Evolutionary conservation across 1,140 invertebrate genomes (phyloP).

Genomic region (Leguminivora glycinivorella): DNA sequence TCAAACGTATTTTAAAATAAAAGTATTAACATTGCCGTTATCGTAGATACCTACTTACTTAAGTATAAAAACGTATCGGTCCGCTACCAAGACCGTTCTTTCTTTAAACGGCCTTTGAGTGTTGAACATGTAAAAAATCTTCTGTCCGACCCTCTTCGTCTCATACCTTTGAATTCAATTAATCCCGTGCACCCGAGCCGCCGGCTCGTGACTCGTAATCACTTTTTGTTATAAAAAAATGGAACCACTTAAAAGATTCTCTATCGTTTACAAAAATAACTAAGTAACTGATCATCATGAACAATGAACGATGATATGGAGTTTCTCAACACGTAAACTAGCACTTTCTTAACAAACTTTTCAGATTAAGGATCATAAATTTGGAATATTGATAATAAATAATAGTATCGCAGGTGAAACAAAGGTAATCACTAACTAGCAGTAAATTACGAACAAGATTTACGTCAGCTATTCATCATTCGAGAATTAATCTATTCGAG

Average conservation of each 20-base stretch:
- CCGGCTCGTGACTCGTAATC: slow-evolving; percentile 70
- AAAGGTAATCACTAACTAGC: slow-evolving; percentile 54
- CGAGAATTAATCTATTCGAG: slow-evolving; percentile 58
- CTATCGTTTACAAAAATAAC: slow-evolving; percentile 50
- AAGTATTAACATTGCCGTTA: background rate
- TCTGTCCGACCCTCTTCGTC: slow-evolving; percentile 40
- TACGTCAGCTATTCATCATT: slow-evolving; percentile 63
- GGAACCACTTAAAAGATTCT: slow-evolving; percentile 44
- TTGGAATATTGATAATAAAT: slow-evolving; percentile 28
- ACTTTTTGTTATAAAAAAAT: slow-evolving; percentile 63
- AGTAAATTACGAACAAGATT: slow-evolving; percentile 61
- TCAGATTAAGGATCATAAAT: background rate
- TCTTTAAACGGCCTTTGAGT: slow-evolving; percentile 30
- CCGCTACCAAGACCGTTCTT: background rate
- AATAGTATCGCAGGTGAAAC: slow-evolving; percentile 47
- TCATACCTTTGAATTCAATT: slow-evolving; percentile 75
- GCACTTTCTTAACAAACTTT: slow-evolving; percentile 31
- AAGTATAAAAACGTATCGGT: background rate
- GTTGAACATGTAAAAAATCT: slow-evolving; percentile 32
- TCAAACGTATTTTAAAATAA: background rate
- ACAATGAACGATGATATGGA: slow-evolving; percentile 59
- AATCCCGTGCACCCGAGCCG: slow-evolving; percentile 60
- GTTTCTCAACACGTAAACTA: slow-evolving; percentile 44
- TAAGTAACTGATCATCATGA: slow-evolving; percentile 53
- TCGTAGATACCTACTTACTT: background rate